phyloP scores from a whole-genome alignment of 1,140 invertebrate species.

The Aphidius ervi region DNA sequence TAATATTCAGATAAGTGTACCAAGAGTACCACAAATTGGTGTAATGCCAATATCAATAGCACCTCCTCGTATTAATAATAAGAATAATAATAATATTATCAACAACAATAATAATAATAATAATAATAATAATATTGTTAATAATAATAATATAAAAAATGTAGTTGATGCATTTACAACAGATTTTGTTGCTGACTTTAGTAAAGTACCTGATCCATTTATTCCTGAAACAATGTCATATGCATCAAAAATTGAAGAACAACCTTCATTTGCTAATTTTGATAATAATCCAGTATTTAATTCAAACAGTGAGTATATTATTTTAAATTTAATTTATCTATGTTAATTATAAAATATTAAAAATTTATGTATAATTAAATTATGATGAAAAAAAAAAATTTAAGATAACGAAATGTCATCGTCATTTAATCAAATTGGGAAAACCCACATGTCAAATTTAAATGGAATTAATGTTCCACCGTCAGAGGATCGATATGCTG shows the following conservation, averaged over 20 bases:
- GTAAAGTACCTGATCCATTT: constrained; percentile 51
- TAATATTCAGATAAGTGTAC: constrained; percentile 27
- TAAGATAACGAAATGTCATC: constrained; percentile 38
- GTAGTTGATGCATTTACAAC: constrained; percentile 44
- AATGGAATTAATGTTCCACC: constrained; percentile 50
- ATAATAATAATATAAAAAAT: constrained; percentile 19
- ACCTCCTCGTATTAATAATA: constrained; percentile 23
- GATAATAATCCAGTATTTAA: constrained; percentile 69
- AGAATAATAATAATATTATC: constrained; percentile 26
- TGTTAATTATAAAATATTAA: constrained; percentile 15
- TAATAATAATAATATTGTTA: constrained; percentile 18
- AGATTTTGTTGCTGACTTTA: constrained; percentile 65
- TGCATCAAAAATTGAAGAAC: constrained; percentile 36
- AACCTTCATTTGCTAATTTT: constrained; percentile 66
- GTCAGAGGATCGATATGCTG: constrained; percentile 74
- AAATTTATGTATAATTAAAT: constrained; percentile 28
- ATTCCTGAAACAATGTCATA: constrained; percentile 31
- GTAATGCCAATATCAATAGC: constrained; percentile 29
- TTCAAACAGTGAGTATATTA: constrained; percentile 49
- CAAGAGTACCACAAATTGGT: constrained; percentile 38
- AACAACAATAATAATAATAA: constrained; percentile 25
- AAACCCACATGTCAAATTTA: constrained; percentile 34
- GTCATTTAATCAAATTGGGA: constrained; percentile 40
- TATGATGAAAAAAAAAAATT: constrained; percentile 3
- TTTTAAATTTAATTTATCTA: constrained; percentile 6